These are phyloP conservation scores for Nomada ruficornis DNA, from an alignment of 2,888 invertebrate genomes.

Conservation along the genomic window DNA sequence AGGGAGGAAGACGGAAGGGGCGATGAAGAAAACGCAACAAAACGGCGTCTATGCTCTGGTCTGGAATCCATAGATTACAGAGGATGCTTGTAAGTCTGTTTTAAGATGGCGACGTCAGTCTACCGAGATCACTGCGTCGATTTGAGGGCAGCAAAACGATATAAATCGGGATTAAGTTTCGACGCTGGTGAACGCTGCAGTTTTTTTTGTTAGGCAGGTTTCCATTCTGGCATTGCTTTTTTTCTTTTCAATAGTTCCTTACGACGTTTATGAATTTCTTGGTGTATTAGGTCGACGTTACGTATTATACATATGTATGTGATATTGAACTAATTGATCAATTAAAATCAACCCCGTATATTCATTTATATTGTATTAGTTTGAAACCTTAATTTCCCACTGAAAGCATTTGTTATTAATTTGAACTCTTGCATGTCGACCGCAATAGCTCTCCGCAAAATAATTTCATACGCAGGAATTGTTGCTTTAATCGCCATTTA, in stretches of 20 bases:
- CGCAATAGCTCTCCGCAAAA: background rate
- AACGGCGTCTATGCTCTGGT: slow-evolving; percentile 9
- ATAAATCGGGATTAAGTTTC: slow-evolving; percentile 40
- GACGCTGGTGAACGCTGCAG: background rate
- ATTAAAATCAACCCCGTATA: too few relatives aligned
- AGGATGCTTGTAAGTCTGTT: slow-evolving; percentile 48
- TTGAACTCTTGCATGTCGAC: too few relatives aligned
- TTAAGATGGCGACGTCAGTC: slow-evolving; percentile 40
- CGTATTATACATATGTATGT: too few relatives aligned
- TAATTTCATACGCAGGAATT: background rate
- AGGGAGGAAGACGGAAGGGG: background rate
- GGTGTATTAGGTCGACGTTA: too few relatives aligned
- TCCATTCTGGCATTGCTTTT: background rate
- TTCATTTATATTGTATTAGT: too few relatives aligned
- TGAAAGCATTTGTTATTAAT: too few relatives aligned
- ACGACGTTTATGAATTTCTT: background rate
- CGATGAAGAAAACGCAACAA: slow-evolving; percentile 5
- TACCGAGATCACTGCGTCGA: slow-evolving; percentile 41
- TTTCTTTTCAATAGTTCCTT: background rate
- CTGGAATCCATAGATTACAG: slow-evolving; percentile 32
- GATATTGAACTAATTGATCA: too few relatives aligned
- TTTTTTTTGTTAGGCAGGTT: background rate
- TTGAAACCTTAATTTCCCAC: too few relatives aligned
- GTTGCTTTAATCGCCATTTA: background rate
- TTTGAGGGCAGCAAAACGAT: slow-evolving; percentile 37